These are phyloP conservation scores for Uromys caudimaculatus DNA, from an alignment of 2,797 vertebrate species.

Conservation along the genomic window DNA sequence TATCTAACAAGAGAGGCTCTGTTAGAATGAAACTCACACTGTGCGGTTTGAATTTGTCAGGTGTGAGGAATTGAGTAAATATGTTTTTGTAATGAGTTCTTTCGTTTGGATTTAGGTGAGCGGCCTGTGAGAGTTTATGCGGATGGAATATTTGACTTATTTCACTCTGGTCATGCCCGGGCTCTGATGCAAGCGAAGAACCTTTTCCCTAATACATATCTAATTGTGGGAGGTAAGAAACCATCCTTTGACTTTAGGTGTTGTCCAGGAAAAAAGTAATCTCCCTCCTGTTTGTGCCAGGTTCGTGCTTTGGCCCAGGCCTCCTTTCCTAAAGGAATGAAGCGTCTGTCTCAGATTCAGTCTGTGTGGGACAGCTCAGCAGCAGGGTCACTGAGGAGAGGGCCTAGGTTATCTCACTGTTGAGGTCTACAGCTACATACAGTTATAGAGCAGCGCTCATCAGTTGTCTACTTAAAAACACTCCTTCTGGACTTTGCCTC, in stretches of 20 bases:
- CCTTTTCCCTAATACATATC: slow-evolving; percentile 98
- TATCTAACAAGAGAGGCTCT: not conserved
- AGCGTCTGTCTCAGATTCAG: not conserved
- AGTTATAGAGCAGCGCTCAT: not conserved
- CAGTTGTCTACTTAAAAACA: not conserved
- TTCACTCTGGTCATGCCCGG: slow-evolving; percentile 98
- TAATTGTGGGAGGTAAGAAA: slow-evolving; percentile 96
- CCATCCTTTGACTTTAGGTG: not conserved
- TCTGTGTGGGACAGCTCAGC: not conserved
- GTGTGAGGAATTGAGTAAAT: not conserved
- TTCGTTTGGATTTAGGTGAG: slow-evolving; percentile 88
- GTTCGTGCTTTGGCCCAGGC: not conserved
- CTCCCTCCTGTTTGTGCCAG: not conserved
- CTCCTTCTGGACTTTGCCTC: slow-evolving; percentile 42
- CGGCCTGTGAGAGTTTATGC: slow-evolving; percentile 98
- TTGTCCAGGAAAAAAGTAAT: not conserved
- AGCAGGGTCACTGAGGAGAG: not conserved
- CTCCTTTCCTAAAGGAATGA: not conserved
- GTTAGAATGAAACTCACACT: not conserved
- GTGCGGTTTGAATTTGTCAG: not conserved
- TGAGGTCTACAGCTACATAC: not conserved
- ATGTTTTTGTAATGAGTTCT: slow-evolving; percentile 64
- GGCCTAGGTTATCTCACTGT: not conserved
- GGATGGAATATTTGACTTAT: slow-evolving; percentile 98
- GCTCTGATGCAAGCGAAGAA: slow-evolving; percentile 99